Evolutionary conservation across 2,888 invertebrate species (phyloP), one percentile per base, ranked within the genome.

Genomic region (Drosophila paracracens): DNA sequence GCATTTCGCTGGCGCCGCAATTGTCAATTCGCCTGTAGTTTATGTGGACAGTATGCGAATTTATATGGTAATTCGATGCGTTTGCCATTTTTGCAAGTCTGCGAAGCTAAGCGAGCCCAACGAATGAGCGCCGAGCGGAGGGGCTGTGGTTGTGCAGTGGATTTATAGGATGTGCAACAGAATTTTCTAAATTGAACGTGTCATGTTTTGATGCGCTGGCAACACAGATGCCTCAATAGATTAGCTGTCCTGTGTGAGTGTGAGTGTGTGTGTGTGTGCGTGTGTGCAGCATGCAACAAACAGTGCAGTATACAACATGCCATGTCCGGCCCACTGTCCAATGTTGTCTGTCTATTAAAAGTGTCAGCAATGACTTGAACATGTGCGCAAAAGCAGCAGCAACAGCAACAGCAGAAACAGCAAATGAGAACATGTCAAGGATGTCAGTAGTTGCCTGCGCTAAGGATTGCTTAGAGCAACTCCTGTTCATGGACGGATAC

Each of bases 11-110:
- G 74, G 76, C 74, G 79, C 83, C 83, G 62, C 86, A 86, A 86
- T 88, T 83, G 90, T 82, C 90, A 88, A 89, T 89, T 88, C 81
- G 90, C 75, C 73, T 61, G 74, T 86, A 81, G 88, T 89, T 88
- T 86, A 88, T 88, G 89, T 81, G 83, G 81, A 82, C 88, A 70
- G 76, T 62, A 75, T 72, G 76, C 65, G 79, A 89, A 89, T 87
- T 87, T 87, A 87, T 87, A 86, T 83, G 90, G 79, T 88, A 78
- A 88, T 83, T 68, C 69, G 75, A 57, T 67, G 78, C 75, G 75
- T 81, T 60, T 67, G 71, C 61, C 72, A 71, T 75, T 73, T 82
- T 81, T 75, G 67, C 61, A 74, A 68, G 75, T 76, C 64, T 21
- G 18, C 54, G 38, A 52, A 25, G 27, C 57, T 57, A 40, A 57